Evolutionary conservation across 2,888 invertebrate species (phyloP).

Genomic region (Chymomyza fuscimana): DNA sequence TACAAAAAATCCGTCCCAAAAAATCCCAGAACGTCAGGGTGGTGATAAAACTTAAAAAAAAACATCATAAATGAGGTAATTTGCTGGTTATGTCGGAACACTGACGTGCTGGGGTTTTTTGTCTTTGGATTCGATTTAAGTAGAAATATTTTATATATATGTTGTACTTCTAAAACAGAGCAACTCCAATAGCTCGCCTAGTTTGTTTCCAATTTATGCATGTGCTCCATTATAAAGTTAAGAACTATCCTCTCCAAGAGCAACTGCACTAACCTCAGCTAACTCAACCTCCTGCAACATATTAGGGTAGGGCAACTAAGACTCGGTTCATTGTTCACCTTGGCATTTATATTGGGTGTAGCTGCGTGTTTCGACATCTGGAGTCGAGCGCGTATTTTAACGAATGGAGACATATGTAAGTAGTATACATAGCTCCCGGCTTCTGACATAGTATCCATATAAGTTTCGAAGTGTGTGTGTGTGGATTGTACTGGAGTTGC

Average conservation of each 20-base stretch:
- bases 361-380: background rate
- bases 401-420: background rate
- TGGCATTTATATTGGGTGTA: background rate
- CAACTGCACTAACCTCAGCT: too few relatives aligned
- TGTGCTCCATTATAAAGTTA: background rate
- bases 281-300: background rate
- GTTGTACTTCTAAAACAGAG: too few relatives aligned
- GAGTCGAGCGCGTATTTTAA: background rate
- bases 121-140: too few relatives aligned
- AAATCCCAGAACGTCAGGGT: too few relatives aligned
- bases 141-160: too few relatives aligned
- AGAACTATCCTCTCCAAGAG: background rate
- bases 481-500: conserved; percentile 23
- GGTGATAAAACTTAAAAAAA: too few relatives aligned
- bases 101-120: too few relatives aligned
- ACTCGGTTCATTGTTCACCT: background rate
- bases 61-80: too few relatives aligned
- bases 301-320: background rate
- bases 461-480: conserved; percentile 4
- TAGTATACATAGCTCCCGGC: background rate
- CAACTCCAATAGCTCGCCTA: too few relatives aligned
- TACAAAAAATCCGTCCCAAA: too few relatives aligned
- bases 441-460: background rate
- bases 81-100: too few relatives aligned
- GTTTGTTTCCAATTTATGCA: background rate